A percentile compares a stretch with the other conserved stretches of the same genome.
Conservation (phyloP, 2,113 vertebrate genomes). For the Monarcha castaneiventris region DNA sequence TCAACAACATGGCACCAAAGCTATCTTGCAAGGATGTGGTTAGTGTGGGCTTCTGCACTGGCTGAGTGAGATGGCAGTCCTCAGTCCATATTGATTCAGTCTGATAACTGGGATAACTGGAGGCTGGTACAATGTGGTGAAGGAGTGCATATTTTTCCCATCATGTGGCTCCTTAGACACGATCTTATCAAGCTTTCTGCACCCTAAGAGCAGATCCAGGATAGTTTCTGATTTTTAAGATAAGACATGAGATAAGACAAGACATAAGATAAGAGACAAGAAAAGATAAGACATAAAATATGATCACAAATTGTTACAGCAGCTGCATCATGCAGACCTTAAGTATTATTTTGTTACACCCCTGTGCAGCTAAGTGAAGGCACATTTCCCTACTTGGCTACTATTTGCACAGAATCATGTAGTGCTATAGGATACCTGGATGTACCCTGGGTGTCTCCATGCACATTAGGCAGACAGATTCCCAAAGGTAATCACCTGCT, state of each 20-base stretch:
- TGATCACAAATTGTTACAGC: not conserved
- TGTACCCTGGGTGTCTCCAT: not conserved
- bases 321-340: not conserved
- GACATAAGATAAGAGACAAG: not conserved
- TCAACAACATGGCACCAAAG: not conserved
- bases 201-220: not conserved
- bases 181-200: not conserved
- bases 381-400: not conserved
- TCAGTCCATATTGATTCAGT: not conserved
- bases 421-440: not conserved
- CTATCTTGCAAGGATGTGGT: not conserved
- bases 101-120: not conserved
- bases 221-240: not conserved
- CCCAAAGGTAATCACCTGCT: not conserved
- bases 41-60: not conserved
- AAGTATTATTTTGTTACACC: not conserved
- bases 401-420: not conserved
- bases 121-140: not conserved
- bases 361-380: not conserved
- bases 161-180: not conserved
- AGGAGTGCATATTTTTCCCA: not conserved
- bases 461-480: not conserved
- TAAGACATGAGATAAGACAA: not conserved
- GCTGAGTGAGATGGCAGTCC: not conserved
- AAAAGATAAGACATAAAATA: not conserved